Percentiles rank a stretch among this genome's conserved stretches.
Evolutionary conservation across 2,888 invertebrate species (phyloP).

Genomic region (Protodeltote pygarga): DNA sequence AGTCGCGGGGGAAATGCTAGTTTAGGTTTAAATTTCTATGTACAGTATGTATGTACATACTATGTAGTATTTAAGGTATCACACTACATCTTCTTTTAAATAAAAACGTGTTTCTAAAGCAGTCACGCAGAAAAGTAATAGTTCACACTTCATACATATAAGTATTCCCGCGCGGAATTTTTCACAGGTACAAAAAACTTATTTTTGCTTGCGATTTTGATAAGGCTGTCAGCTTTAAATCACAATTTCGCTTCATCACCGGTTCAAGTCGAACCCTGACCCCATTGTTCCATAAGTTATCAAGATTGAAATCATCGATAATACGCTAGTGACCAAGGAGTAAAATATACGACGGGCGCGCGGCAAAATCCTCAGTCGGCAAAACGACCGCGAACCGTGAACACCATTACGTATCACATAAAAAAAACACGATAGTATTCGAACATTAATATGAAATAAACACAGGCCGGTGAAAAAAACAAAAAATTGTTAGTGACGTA

Average conservation of each 20-base stretch:
- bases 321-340: conserved; percentile 76
- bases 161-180: background rate
- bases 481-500: conserved; percentile 63
- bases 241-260: conserved; percentile 54
- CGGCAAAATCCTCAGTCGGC: conserved; percentile 76
- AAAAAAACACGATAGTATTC: conserved; percentile 48
- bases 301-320: conserved; percentile 83
- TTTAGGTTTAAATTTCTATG: too few relatives aligned
- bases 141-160: background rate
- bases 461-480: conserved; percentile 55
- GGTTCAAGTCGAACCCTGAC: conserved; percentile 78
- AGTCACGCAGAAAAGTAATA: conserved; percentile 6
- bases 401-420: conserved; percentile 59
- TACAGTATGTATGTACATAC: too few relatives aligned
- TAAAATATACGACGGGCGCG: conserved; percentile 57
- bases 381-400: conserved; percentile 69
- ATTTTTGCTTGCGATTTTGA: conserved; percentile 20
- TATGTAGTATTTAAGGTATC: background rate
- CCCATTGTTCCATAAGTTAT: conserved; percentile 73
- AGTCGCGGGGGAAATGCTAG: too few relatives aligned
- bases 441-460: conserved; percentile 60
- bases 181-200: conserved; percentile 9
- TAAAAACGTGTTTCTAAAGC: background rate
- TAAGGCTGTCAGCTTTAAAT: conserved; percentile 37
- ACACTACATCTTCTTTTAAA: background rate